phyloP scores from a whole-genome alignment of 2,113 vertebrate species.

The Elachura formosa region DNA sequence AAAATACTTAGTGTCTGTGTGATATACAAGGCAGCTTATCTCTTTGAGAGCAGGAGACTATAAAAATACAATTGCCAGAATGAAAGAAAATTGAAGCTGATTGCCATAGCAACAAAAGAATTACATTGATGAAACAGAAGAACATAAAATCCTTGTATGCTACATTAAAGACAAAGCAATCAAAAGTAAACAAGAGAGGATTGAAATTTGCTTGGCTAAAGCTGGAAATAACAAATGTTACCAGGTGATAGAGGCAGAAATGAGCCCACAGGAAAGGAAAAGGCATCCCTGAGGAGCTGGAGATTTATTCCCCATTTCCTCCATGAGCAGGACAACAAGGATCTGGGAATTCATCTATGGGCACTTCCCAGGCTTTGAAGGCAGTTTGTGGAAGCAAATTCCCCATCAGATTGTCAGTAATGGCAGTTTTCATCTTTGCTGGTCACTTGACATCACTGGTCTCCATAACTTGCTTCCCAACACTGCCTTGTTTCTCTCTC shows the following conservation, averaged over 20 bases:
- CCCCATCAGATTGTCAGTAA: neutral
- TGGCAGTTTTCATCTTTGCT: neutral
- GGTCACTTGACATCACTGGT: no score
- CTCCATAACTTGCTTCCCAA: neutral
- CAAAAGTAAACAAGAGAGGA: slow-evolving; percentile 66
- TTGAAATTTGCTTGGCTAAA: slow-evolving; percentile 51
- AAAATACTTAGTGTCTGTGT: slow-evolving; percentile 61
- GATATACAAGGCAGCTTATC: slow-evolving; percentile 76
- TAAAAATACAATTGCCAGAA: slow-evolving; percentile 80
- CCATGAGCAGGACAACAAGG: neutral
- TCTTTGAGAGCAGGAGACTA: slow-evolving; percentile 75
- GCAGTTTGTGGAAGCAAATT: neutral
- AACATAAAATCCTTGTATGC: slow-evolving; percentile 70
- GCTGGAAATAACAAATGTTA: slow-evolving; percentile 38
- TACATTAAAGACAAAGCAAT: slow-evolving; percentile 74
- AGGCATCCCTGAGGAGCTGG: neutral
- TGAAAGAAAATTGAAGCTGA: slow-evolving; percentile 75
- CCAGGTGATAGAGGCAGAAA: neutral
- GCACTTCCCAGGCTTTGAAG: neutral
- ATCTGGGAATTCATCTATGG: neutral
- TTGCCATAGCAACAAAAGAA: slow-evolving; percentile 82
- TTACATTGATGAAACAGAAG: slow-evolving; percentile 73
- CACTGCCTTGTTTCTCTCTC: neutral
- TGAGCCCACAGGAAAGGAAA: neutral
- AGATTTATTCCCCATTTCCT: neutral